phyloP scores from a whole-genome alignment of 2,888 invertebrate species.

The Autographa pulchrina region DNA sequence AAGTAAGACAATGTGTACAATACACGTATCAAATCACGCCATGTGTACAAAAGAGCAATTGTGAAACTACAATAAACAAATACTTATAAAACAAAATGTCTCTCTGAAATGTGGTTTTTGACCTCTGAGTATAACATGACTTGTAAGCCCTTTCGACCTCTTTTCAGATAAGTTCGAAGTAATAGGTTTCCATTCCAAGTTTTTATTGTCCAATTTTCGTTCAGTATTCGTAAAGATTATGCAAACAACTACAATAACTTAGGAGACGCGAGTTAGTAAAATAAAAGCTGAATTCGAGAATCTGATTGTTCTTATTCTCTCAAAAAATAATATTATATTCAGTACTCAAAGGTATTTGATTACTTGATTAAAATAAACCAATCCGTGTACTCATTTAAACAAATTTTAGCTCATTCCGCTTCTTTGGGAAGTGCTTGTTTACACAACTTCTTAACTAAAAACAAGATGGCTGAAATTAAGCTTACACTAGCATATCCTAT shows the following conservation, averaged over 20 bases:
- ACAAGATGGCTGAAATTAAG: background rate
- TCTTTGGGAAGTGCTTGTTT: background rate
- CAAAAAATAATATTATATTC: background rate
- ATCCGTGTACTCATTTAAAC: background rate
- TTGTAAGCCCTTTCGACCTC: constrained; percentile 39
- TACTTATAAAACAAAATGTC: constrained; percentile 21
- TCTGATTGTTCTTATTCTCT: background rate
- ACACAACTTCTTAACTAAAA: background rate
- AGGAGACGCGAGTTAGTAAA: background rate
- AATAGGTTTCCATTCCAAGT: constrained; percentile 55
- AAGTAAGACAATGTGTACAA: too few species aligned
- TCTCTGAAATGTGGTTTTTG: constrained; percentile 26
- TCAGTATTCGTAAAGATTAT: constrained; percentile 42
- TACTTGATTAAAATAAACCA: background rate
- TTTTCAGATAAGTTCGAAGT: constrained; percentile 47
- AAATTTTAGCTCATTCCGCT: background rate
- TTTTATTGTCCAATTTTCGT: constrained; percentile 55
- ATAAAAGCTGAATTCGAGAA: constrained; percentile 3
- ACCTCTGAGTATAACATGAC: constrained; percentile 37
- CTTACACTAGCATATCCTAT: background rate
- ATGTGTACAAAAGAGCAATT: constrained; percentile 23
- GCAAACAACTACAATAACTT: constrained; percentile 21
- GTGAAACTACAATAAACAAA: constrained; percentile 34
- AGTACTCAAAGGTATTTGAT: background rate
- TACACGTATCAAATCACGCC: too few species aligned